Evolutionary conservation across 2,888 invertebrate species (phyloP).

Genomic region (Leucoptera coffeella): DNA sequence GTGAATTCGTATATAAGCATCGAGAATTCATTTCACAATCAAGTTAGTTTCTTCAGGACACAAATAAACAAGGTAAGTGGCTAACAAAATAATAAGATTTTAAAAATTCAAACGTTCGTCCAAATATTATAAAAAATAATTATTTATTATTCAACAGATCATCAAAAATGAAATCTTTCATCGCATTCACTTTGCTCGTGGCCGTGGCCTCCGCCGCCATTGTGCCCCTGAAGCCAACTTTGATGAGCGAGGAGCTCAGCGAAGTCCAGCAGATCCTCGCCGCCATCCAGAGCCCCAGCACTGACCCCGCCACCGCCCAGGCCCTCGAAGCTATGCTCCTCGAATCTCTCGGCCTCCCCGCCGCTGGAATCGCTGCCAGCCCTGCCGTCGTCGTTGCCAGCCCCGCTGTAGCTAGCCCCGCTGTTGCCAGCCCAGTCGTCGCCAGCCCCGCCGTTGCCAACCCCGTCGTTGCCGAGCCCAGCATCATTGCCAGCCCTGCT

Average conservation of each 20-base stretch:
- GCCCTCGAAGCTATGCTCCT: conserved; percentile 15
- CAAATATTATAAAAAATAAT: too few relatives aligned
- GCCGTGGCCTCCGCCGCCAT: conserved; percentile 14
- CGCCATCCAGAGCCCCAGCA: conserved; percentile 20
- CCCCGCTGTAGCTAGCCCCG: conserved; percentile 6
- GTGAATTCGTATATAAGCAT: too few relatives aligned
- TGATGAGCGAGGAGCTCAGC: conserved; percentile 11
- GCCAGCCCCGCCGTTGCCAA: conserved; percentile 4
- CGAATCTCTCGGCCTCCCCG: conserved; percentile 15
- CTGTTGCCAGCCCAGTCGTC: conserved; percentile 7
- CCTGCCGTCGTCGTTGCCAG: conserved; percentile 7
- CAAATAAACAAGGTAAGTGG: too few relatives aligned
- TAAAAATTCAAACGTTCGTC: too few relatives aligned
- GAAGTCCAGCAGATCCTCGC: conserved; percentile 16
- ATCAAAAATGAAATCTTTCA: conserved; percentile 1
- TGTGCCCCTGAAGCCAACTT: conserved; percentile 10
- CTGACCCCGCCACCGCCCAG: conserved; percentile 19
- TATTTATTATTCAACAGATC: too few relatives aligned
- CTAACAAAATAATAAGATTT: too few relatives aligned
- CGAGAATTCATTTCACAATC: too few relatives aligned
- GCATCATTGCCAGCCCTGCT: neutral
- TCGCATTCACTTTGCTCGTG: conserved; percentile 17
- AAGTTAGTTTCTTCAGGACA: too few relatives aligned
- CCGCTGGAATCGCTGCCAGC: conserved; percentile 13
- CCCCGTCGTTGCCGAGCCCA: neutral